Conservation (phyloP, 2,888 invertebrate species). For the Xestia rhomboidea region DNA sequence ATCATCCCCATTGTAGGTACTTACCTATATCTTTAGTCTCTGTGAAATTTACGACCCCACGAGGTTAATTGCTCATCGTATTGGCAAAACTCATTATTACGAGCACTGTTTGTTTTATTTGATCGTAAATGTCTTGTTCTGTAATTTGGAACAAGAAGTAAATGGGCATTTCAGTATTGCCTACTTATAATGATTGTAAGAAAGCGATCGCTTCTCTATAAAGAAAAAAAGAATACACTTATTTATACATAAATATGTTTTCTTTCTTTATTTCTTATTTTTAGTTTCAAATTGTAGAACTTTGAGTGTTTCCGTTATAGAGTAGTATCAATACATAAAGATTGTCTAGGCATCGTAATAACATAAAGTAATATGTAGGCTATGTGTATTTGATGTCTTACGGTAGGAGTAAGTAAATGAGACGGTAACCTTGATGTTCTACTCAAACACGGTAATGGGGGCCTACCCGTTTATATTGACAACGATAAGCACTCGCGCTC, state of each 20-base stretch:
- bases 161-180: conserved; percentile 28
- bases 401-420: conserved; percentile 21
- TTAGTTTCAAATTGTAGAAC: neutral
- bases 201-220: neutral
- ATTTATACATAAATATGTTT: no score
- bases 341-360: neutral
- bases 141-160: conserved; percentile 32
- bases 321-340: neutral
- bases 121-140: conserved; percentile 37
- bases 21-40: conserved; percentile 29
- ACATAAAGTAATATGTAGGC: neutral
- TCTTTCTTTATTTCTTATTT: neutral
- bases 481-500: neutral
- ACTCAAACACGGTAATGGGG: conserved; percentile 11
- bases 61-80: conserved; percentile 62
- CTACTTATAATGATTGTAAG: conserved; percentile 15
- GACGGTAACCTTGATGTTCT: conserved; percentile 19
- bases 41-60: conserved; percentile 56
- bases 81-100: conserved; percentile 55
- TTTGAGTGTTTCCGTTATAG: neutral
- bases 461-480: conserved; percentile 19
- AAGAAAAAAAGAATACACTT: neutral
- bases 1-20: conserved; percentile 1
- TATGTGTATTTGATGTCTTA: conserved; percentile 26
- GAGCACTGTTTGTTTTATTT: conserved; percentile 50